Percentiles rank a stretch among this genome's conserved stretches.
These are phyloP conservation scores for Lonchura striata DNA, from an alignment of 2,113 vertebrate species.

Conservation along the genomic window DNA sequence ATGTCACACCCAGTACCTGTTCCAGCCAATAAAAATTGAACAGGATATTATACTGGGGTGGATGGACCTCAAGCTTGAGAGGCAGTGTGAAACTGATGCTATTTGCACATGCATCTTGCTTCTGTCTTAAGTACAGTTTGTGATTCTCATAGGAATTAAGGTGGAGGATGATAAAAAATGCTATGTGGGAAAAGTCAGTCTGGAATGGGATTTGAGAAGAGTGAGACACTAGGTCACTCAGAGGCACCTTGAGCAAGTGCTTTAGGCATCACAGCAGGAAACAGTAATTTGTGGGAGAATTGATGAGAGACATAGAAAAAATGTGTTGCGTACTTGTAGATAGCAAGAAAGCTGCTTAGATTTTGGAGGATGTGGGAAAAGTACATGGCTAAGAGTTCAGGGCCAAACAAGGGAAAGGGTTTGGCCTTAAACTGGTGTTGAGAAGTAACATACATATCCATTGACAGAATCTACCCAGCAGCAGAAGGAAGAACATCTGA, in stretches of 20 bases:
- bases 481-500: not conserved
- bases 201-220: not conserved
- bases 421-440: not conserved
- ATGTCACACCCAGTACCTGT: not conserved
- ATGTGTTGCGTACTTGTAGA: not conserved
- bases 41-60: not conserved
- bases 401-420: not conserved
- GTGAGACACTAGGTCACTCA: not conserved
- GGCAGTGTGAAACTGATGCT: not conserved
- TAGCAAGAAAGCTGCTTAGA: not conserved
- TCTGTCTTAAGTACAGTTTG: not conserved
- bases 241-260: not conserved
- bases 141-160: not conserved
- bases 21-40: not conserved
- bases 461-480: conserved; percentile 32
- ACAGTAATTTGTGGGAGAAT: not conserved
- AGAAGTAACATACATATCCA: not conserved
- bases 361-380: not conserved
- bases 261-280: not conserved
- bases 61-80: not conserved
- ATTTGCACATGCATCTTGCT: not conserved
- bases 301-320: not conserved
- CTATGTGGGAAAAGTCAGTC: not conserved
- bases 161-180: not conserved
- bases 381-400: not conserved